phyloP scores from a whole-genome alignment of 2,797 vertebrate genomes.

The Hozukius guyotensis region DNA sequence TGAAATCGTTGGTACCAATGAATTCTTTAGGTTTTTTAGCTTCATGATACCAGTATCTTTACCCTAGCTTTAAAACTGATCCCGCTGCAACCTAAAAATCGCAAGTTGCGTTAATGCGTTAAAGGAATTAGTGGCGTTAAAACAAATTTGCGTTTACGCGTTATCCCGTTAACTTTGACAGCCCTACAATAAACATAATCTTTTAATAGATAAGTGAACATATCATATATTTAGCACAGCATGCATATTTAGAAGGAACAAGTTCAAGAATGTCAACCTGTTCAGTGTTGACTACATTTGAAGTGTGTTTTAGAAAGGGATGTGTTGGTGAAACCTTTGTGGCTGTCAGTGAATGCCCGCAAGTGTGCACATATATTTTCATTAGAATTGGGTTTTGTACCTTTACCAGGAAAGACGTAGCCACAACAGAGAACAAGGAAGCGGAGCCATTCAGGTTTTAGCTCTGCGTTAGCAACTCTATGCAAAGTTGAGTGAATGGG shows the following conservation, averaged over 20 bases:
- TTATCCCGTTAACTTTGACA: too few relatives aligned
- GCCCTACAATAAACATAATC: too few relatives aligned
- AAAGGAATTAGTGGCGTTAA: too few relatives aligned
- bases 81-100: too few relatives aligned
- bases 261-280: not conserved
- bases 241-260: not conserved
- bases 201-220: not conserved
- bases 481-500: not conserved
- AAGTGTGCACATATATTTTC: too few relatives aligned
- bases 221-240: not conserved
- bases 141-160: fast-evolving
- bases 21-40: too few relatives aligned
- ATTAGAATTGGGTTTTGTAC: not conserved
- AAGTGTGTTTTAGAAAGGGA: too few relatives aligned
- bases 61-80: too few relatives aligned
- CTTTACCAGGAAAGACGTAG: not conserved
- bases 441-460: not conserved
- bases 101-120: too few relatives aligned
- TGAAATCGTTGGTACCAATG: fast-evolving
- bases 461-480: not conserved
- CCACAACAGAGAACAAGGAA: not conserved
- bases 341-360: too few relatives aligned
- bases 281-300: not conserved
- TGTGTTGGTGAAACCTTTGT: too few relatives aligned
- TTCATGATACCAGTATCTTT: too few relatives aligned